These are phyloP conservation scores for Geopemphigus sp. DNA, from an alignment of 1,140 invertebrate species.

Conservation along the genomic window DNA sequence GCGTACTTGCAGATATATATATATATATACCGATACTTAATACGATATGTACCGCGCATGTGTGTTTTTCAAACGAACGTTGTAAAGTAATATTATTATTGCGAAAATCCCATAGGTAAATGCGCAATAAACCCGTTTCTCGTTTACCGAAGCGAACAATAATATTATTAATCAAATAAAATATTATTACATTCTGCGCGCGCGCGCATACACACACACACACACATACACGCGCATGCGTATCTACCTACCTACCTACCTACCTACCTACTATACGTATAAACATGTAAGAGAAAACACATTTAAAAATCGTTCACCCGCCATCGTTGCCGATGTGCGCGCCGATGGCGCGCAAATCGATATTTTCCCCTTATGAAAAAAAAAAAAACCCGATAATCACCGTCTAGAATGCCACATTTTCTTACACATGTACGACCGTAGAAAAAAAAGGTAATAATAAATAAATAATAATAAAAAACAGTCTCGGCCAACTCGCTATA, in stretches of 20 bases:
- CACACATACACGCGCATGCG: neutral
- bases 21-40: no score
- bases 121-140: slow-evolving; percentile 21
- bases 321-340: neutral
- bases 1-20: no score
- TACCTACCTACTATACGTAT: neutral
- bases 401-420: slow-evolving; percentile 46
- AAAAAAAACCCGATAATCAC: slow-evolving; percentile 32
- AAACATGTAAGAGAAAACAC: slow-evolving; percentile 21
- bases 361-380: slow-evolving; percentile 28
- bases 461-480: slow-evolving; percentile 42
- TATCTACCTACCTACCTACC: no score
- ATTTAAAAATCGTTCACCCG: slow-evolving; percentile 30
- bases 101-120: slow-evolving; percentile 21
- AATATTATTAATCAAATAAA: slow-evolving; percentile 28
- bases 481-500: no score
- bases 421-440: slow-evolving; percentile 43
- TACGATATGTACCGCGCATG: no score
- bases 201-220: neutral
- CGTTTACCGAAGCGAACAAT: slow-evolving; percentile 10
- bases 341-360: slow-evolving; percentile 12
- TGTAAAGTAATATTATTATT: neutral
- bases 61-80: no score
- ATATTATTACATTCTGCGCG: slow-evolving; percentile 2
- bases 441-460: slow-evolving; percentile 40